Conservation (phyloP, 2,113 vertebrate species). For the Abramis brama region DNA sequence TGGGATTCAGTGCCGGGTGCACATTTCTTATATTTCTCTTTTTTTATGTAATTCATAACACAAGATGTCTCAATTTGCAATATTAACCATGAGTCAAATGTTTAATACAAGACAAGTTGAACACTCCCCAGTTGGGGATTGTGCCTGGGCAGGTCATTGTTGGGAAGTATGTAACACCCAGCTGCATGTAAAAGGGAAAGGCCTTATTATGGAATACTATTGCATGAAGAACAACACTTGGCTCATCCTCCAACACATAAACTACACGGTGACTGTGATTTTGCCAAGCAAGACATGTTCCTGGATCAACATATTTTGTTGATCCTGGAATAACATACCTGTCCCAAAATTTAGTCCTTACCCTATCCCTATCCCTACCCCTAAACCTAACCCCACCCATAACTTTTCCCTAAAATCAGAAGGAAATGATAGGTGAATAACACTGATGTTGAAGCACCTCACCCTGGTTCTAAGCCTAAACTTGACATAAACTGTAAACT, state of each 20-base stretch:
- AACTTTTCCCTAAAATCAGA: too few relatives aligned
- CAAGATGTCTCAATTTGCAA: neutral
- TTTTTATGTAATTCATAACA: neutral
- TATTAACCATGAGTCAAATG: neutral
- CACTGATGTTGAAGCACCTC: too few relatives aligned
- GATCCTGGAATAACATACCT: too few relatives aligned
- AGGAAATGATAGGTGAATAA: too few relatives aligned
- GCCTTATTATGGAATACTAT: conserved; percentile 57
- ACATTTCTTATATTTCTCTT: neutral
- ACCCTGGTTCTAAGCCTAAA: too few relatives aligned
- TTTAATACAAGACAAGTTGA: conserved; percentile 19
- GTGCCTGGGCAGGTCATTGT: neutral
- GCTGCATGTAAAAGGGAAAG: conserved; percentile 58
- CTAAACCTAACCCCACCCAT: too few relatives aligned
- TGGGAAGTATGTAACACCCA: conserved; percentile 52
- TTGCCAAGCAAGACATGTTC: too few relatives aligned
- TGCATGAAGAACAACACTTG: conserved; percentile 59
- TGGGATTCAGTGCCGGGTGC: neutral
- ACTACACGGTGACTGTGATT: too few relatives aligned
- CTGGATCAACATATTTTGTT: too few relatives aligned
- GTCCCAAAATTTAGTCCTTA: too few relatives aligned
- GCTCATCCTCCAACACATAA: conserved; percentile 40
- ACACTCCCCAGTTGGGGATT: neutral
- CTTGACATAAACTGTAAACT: too few relatives aligned
- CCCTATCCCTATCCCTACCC: too few relatives aligned